Evolutionary conservation across 2,113 vertebrate genomes (phyloP), one percentile per base, ranked within the genome.

Genomic region (Lepisosteus osseus): DNA sequence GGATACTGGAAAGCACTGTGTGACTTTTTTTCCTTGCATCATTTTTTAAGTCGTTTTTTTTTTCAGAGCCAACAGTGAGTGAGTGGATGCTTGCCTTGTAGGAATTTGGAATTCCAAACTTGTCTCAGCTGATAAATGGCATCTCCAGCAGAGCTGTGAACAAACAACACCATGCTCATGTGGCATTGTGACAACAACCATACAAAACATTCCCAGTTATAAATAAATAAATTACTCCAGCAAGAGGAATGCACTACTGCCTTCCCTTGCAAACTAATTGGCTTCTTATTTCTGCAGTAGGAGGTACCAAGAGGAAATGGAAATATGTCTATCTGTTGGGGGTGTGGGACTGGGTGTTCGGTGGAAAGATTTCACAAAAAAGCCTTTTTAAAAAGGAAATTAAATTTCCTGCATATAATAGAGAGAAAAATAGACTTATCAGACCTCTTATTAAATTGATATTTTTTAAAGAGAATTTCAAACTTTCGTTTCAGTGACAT

Each of bases 1-100:
- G 94, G 93, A 93, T 97, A 91, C 88, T 96, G 84, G 94, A 97
- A 89, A 98, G 95, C 89, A 94, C 95, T 65, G 93, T 99, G 84
- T 97, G 89, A 98, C 78, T 73, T 45, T 68, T 77, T 78, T 78
- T 63, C n/a, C 17, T 1, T 44, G 65, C 40, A 65, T 68, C 47
- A 13, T 72, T 70, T 75, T 51, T 71, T 88, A 85, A 89, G 78
- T 78, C 65, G 14, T 75, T 80, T 82, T 78, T 72, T 61, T 83
- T 83, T 83, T 66, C 76, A 82, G 77, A 83, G 71, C 70, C 81
- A 69, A 71, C 56, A 71, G 68, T 41, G 78, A 79, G 75, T 69
- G 79, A 83, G 78, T 77, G 85, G 87, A 85, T 78, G 74, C 8
- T 88, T 87, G 86, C 89, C 82, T 86, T 7, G 69, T 59, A 83